phyloP scores from a whole-genome alignment of 1,140 invertebrate genomes.

The Zaprionus africanus region DNA sequence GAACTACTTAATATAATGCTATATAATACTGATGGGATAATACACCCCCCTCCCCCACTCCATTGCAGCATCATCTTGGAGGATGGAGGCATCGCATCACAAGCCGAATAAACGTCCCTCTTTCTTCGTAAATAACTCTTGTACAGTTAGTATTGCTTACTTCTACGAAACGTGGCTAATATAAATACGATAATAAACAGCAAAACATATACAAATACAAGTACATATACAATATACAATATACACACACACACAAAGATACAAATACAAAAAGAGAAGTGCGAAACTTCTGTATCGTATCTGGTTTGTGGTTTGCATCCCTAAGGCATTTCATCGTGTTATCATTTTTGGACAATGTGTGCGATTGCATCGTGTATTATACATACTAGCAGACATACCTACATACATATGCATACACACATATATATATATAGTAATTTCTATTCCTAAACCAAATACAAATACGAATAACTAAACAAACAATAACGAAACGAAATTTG shows the following conservation, averaged over 20 bases:
- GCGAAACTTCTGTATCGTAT: conserved; percentile 46
- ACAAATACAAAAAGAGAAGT: conserved; percentile 47
- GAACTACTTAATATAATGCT: neutral
- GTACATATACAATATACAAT: conserved; percentile 20
- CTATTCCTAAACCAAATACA: conserved; percentile 25
- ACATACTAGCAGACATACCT: neutral
- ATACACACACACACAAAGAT: neutral
- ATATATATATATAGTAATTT: conserved; percentile 26
- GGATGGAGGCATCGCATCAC: conserved; percentile 34
- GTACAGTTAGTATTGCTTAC: conserved; percentile 78
- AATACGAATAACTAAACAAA: conserved; percentile 25
- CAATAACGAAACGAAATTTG: conserved; percentile 30
- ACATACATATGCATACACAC: neutral
- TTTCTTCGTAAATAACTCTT: conserved; percentile 58
- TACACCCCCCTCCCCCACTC: neutral
- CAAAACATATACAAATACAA: conserved; percentile 37
- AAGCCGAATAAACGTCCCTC: conserved; percentile 48
- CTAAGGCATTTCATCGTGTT: conserved; percentile 63
- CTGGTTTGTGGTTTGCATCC: conserved; percentile 19
- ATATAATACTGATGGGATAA: neutral
- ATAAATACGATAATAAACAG: conserved; percentile 62
- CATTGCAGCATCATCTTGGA: conserved; percentile 69
- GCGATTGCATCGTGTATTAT: conserved; percentile 37
- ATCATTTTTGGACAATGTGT: conserved; percentile 36
- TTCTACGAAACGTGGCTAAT: conserved; percentile 76